Evolutionary conservation across 2,888 invertebrate species (phyloP), one percentile per base, ranked within the genome.

Genomic region (Thysanoteuthis rhombus): DNA sequence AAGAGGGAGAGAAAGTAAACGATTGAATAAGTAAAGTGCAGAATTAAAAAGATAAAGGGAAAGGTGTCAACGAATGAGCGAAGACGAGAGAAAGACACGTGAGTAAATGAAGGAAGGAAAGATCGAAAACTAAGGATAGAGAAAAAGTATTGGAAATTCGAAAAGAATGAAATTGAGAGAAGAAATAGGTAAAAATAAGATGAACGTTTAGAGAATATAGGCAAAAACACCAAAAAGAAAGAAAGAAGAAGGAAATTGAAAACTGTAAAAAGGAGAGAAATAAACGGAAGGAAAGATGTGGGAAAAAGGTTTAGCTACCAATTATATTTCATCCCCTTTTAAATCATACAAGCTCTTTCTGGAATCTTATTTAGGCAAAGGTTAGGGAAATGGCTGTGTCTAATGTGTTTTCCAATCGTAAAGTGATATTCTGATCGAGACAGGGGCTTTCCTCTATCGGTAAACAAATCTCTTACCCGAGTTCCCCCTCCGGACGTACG

Each of bases 361-460:
- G 75, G 75, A 75, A 75, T 16, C 16, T n/a, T n/a, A 75, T n/a
- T 75, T 75, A 75, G 75, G 75, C 75, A n/a, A 16, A n/a, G n/a
- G n/a, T 75, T n/a, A 75, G n/a, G 10, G 75, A 75, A 75, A 75
- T 12, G 75, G 75, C 19, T 75, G n/a, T n/a, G 32, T 75, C 75
- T 75, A 75, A 75, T 75, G 75, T n/a, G 75, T 75, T 75, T 75
- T 75, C 75, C 75, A 75, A 75, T n/a, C 75, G 75, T 75, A 75
- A 75, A 75, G n/a, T n/a, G 75, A 75, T 75, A 75, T 36, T 75
- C n/a, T 16, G 75, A 75, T 75, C 12, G 75, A n/a, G 75, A 75
- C 75, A n/a, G 75, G 75, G 75, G n/a, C 75, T 75, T 75, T 75
- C 75, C n/a, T 36, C 75, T 75, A 75, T 75, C 75, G n/a, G 75